A percentile compares a stretch with the other conserved stretches of the same genome.
Conservation (phyloP, 2,113 vertebrate genomes). For the Xiphophorus maculatus region DNA sequence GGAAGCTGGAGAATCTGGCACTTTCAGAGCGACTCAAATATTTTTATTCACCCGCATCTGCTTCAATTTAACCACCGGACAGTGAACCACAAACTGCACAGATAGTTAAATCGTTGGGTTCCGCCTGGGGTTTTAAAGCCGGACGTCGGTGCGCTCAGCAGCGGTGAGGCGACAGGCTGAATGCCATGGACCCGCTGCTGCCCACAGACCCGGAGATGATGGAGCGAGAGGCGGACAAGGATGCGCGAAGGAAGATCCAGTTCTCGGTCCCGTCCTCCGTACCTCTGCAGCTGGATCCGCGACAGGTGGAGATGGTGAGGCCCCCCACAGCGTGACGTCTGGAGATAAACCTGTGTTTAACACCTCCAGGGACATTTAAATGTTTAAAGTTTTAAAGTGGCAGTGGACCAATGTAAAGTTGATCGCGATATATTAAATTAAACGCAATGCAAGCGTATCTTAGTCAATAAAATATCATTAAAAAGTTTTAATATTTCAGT, state of each 20-base stretch:
- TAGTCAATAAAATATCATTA: too few species aligned
- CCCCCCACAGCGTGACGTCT: not conserved
- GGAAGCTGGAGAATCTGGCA: not conserved
- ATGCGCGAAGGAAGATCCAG: conserved; percentile 85
- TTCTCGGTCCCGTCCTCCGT: conserved; percentile 87
- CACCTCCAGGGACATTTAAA: not conserved
- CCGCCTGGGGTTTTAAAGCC: not conserved
- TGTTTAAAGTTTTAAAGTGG: too few species aligned
- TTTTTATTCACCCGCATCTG: not conserved
- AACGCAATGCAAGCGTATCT: too few species aligned
- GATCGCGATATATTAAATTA: too few species aligned
- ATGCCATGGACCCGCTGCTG: conserved; percentile 61
- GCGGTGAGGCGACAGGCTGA: conserved; percentile 22
- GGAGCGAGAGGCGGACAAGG: conserved; percentile 65
- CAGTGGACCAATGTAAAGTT: too few species aligned
- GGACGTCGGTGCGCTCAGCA: conserved; percentile 29
- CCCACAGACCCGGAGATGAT: conserved; percentile 54
- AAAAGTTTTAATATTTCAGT: too few species aligned
- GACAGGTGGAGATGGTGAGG: conserved; percentile 92
- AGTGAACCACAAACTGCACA: not conserved
- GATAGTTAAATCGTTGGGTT: not conserved
- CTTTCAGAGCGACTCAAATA: not conserved
- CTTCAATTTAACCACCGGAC: not conserved
- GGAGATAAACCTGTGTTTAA: not conserved
- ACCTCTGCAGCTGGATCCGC: conserved; percentile 88